Evolutionary conservation across 2,797 vertebrate species (phyloP).

Genomic region (Myotis myotis): DNA sequence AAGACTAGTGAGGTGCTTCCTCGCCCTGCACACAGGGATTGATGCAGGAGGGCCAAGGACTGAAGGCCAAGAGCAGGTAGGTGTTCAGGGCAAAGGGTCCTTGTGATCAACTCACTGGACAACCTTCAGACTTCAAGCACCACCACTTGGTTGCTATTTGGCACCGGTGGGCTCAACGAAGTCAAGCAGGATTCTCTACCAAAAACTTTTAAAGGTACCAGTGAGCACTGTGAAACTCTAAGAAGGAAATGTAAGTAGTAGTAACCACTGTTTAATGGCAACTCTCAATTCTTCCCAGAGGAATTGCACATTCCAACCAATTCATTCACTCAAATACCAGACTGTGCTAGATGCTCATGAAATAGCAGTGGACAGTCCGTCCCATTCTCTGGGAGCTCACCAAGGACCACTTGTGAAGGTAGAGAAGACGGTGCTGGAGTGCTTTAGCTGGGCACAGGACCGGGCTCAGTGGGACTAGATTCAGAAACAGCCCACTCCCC

Average conservation of each 20-base stretch:
- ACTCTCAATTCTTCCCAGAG: background rate
- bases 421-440: too few species aligned
- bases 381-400: background rate
- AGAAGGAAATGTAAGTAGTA: background rate
- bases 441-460: background rate
- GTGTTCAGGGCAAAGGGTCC: background rate
- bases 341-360: background rate
- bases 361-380: too few species aligned
- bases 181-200: background rate
- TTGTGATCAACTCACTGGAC: background rate
- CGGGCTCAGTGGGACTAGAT: too few species aligned
- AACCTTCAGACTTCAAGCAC: background rate
- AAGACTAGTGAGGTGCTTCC: background rate
- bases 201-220: background rate
- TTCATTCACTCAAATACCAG: background rate
- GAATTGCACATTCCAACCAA: background rate
- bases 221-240: background rate
- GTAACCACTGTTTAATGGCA: background rate
- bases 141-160: background rate
- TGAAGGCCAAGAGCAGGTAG: background rate
- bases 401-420: background rate
- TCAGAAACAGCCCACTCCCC: background rate
- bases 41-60: background rate
- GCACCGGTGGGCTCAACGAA: background rate
- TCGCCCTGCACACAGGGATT: background rate